phyloP scores from a whole-genome alignment of 2,888 invertebrate species.

The Plagiodera versicolora region DNA sequence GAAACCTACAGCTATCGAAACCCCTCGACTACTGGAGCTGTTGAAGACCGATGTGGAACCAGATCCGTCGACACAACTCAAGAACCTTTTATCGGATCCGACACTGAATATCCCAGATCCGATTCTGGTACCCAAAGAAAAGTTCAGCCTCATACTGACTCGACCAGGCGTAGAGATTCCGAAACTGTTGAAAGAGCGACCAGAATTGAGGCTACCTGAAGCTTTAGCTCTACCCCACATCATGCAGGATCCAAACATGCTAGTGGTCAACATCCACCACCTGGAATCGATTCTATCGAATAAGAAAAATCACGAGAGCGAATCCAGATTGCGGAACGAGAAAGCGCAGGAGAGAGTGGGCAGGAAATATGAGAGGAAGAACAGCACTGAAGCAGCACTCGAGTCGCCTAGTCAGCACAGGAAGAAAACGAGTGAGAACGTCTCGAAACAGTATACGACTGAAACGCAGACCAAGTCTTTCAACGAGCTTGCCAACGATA shows the following conservation, averaged over 20 bases:
- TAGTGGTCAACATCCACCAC: slow-evolving; percentile 76
- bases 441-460: slow-evolving; percentile 9
- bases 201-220: slow-evolving; percentile 74
- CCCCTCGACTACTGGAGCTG: slow-evolving; percentile 54
- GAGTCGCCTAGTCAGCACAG: slow-evolving; percentile 4
- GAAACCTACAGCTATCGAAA: slow-evolving; percentile 37
- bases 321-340: slow-evolving; percentile 29
- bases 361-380: slow-evolving; percentile 42
- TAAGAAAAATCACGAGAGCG: slow-evolving; percentile 34
- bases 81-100: slow-evolving; percentile 71
- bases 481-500: slow-evolving; percentile 62
- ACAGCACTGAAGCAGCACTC: slow-evolving; percentile 19
- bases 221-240: slow-evolving; percentile 73
- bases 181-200: slow-evolving; percentile 68
- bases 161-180: slow-evolving; percentile 79
- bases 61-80: slow-evolving; percentile 61
- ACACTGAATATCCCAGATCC: slow-evolving; percentile 78
- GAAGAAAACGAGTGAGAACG: slow-evolving; percentile 26
- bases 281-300: slow-evolving; percentile 65
- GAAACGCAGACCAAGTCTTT: slow-evolving; percentile 29
- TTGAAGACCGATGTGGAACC: slow-evolving; percentile 57
- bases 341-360: slow-evolving; percentile 38
- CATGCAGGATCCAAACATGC: slow-evolving; percentile 74
- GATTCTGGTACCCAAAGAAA: slow-evolving; percentile 76
- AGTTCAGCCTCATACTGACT: slow-evolving; percentile 68